These are phyloP conservation scores for Acromyrmex echinatior DNA, from an alignment of 1,140 invertebrate genomes.

Conservation along the genomic window DNA sequence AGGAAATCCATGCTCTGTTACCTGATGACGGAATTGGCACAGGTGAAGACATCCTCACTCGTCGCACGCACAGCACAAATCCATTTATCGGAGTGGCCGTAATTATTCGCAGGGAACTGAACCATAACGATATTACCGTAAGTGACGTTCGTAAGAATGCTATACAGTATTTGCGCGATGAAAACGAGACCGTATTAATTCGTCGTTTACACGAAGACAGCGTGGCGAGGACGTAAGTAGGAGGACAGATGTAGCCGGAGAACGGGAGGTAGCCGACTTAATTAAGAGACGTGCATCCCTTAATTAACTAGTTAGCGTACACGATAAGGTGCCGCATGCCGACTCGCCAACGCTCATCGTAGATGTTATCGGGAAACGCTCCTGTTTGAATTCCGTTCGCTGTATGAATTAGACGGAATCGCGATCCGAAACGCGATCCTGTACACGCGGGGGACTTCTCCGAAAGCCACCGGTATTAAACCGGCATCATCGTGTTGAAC, in stretches of 20 bases:
- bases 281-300: conserved; percentile 57
- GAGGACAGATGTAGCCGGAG: not conserved
- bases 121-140: not conserved
- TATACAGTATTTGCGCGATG: too few species aligned
- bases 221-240: not conserved
- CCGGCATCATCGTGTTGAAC: conserved; percentile 64
- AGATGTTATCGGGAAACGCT: conserved; percentile 10
- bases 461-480: conserved; percentile 55
- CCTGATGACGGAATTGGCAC: conserved; percentile 29
- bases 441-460: conserved; percentile 26
- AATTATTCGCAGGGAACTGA: not conserved
- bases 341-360: conserved; percentile 5
- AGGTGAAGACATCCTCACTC: not conserved
- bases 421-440: conserved; percentile 2
- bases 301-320: conserved; percentile 62
- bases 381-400: conserved; percentile 44
- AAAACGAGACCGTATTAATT: conserved; percentile 18
- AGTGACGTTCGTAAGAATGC: not conserved
- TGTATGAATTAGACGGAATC: conserved; percentile 28
- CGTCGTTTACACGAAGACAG: conserved; percentile 8
- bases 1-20: not conserved
- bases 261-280: conserved; percentile 48
- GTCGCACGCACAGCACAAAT: not conserved
- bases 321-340: conserved; percentile 57
- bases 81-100: not conserved